Evolutionary conservation across 2,113 vertebrate species (phyloP).

Genomic region (Epinephelus cyanopodus): DNA sequence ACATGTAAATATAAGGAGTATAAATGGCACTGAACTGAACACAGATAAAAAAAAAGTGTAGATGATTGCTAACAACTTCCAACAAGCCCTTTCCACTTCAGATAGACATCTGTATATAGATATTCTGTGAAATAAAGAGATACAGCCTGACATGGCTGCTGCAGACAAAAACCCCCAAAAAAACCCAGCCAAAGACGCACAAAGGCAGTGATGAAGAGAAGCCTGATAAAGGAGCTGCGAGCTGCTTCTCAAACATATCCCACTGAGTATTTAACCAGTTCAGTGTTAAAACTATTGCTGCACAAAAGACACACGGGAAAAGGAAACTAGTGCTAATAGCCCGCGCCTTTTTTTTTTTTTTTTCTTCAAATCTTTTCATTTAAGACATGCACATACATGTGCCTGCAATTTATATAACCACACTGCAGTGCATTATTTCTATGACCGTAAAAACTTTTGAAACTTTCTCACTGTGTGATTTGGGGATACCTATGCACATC

Average conservation of each 20-base stretch:
- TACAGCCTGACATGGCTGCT: not conserved
- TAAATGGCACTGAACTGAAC: not conserved
- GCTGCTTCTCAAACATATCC: slow-evolving; percentile 39
- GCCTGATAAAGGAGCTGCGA: slow-evolving; percentile 1
- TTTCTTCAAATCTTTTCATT: slow-evolving; percentile 28
- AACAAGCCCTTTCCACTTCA: not conserved
- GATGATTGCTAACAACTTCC: not conserved
- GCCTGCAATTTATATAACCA: not conserved
- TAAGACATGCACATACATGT: not conserved
- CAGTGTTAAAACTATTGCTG: slow-evolving; percentile 39
- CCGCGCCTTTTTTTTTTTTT: no score
- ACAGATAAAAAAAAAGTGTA: not conserved
- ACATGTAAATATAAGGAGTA: not conserved
- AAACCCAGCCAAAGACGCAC: not conserved
- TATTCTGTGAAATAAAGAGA: not conserved
- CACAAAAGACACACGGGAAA: slow-evolving; percentile 33
- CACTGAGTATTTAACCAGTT: slow-evolving; percentile 50
- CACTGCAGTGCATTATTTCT: not conserved
- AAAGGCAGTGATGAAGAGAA: not conserved
- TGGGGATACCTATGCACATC: slow-evolving; percentile 64
- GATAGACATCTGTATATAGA: not conserved
- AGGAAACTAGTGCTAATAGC: slow-evolving; percentile 56
- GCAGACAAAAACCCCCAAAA: not conserved
- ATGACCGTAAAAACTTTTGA: slow-evolving; percentile 28
- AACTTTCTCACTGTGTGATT: slow-evolving; percentile 53